A percentile compares a stretch with the other conserved stretches of the same genome.
phyloP scores from a whole-genome alignment of 2,888 invertebrate species.

The Serripes groenlandicus region DNA sequence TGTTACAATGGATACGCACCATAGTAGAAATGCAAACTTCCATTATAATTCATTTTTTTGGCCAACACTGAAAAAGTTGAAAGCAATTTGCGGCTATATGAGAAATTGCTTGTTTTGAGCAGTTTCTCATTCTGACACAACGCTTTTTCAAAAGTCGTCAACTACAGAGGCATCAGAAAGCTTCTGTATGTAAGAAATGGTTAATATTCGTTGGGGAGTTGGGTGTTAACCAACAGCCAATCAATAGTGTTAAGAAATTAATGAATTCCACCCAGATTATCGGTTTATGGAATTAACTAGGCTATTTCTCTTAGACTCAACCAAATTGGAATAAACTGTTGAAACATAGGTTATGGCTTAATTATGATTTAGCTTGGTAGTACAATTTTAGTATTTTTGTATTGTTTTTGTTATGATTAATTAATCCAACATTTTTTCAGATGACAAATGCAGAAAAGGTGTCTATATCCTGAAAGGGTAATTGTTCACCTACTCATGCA shows the following conservation, averaged over 20 bases:
- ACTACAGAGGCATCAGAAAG: not conserved
- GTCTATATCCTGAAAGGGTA: no score
- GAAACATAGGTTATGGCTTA: no score
- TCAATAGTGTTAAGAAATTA: slow-evolving; percentile 5
- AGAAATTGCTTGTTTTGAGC: not conserved
- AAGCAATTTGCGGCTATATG: not conserved
- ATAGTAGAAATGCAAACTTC: no score
- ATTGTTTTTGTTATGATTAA: no score
- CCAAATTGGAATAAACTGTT: no score
- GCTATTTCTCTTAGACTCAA: no score
- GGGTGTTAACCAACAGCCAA: not conserved
- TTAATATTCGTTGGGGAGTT: not conserved
- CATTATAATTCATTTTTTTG: not conserved
- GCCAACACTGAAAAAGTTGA: not conserved
- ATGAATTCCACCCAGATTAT: slow-evolving; percentile 17
- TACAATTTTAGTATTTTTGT: no score
- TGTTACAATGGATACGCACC: no score
- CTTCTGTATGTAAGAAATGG: not conserved
- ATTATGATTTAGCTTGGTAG: no score
- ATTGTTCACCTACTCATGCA: no score
- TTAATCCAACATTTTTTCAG: no score
- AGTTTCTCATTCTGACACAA: not conserved
- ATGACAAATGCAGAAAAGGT: not conserved
- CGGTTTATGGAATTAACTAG: not conserved
- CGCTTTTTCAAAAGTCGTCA: not conserved